phyloP scores from a whole-genome alignment of 2,797 vertebrate genomes.

The Rhyacichthys aspro region DNA sequence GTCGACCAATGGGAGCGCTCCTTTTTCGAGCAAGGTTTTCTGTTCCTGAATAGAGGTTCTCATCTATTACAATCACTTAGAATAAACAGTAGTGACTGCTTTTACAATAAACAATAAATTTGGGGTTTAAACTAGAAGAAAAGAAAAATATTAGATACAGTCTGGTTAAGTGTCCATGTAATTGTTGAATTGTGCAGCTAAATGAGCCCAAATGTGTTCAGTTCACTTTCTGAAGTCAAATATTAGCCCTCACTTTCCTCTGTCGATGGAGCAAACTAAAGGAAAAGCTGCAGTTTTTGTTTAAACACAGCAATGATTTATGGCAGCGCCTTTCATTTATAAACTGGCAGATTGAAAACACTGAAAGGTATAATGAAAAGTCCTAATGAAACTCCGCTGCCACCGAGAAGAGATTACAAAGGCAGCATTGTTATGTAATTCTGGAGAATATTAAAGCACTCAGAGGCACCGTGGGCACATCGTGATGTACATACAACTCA shows the following conservation, averaged over 20 bases:
- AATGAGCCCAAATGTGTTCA: not conserved
- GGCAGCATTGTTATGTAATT: conserved; percentile 30
- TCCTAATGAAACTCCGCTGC: conserved; percentile 21
- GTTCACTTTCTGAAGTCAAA: not conserved
- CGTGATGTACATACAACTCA: conserved; percentile 16
- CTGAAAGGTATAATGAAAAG: conserved; percentile 17
- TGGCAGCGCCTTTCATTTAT: conserved; percentile 10
- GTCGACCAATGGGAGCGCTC: too few species aligned
- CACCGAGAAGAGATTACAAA: conserved; percentile 26
- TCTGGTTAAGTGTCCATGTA: too few species aligned
- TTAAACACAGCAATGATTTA: conserved; percentile 14
- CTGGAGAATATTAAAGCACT: conserved; percentile 34
- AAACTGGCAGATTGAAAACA: conserved; percentile 19
- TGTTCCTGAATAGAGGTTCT: too few species aligned
- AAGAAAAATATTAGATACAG: too few species aligned
- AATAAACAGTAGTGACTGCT: too few species aligned
- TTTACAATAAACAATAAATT: too few species aligned
- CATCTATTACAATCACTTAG: too few species aligned
- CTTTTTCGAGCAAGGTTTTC: too few species aligned
- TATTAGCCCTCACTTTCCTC: not conserved
- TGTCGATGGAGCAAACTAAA: not conserved
- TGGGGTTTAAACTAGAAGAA: too few species aligned
- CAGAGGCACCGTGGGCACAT: conserved; percentile 15
- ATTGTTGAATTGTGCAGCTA: not conserved
- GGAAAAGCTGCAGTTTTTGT: not conserved